These are phyloP conservation scores for Protobothrops flavoviridis DNA, from an alignment of 2,113 vertebrate genomes.

Conservation along the genomic window DNA sequence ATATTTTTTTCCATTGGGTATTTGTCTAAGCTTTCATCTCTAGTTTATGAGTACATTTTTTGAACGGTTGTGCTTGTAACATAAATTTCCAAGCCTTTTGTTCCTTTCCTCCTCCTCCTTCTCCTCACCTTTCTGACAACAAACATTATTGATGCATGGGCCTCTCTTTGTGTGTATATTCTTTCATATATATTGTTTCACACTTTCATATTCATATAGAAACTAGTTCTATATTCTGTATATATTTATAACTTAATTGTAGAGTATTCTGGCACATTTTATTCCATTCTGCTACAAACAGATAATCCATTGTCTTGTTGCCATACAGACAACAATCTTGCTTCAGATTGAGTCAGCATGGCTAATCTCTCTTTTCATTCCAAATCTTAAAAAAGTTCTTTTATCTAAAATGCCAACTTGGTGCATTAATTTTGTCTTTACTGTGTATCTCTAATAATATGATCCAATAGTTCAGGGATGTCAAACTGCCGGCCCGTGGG, in stretches of 20 bases:
- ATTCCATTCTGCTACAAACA: neutral
- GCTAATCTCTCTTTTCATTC: neutral
- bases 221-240: neutral
- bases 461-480: neutral
- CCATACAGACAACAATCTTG: neutral
- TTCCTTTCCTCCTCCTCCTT: neutral
- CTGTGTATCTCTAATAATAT: neutral
- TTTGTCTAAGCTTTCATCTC: neutral
- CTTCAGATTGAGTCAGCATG: neutral
- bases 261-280: neutral
- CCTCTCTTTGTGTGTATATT: too few relatives aligned
- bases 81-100: neutral
- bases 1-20: neutral
- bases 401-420: neutral
- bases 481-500: too few relatives aligned
- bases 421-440: neutral
- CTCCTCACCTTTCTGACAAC: neutral
- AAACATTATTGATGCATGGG: neutral
- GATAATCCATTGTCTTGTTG: neutral
- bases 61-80: neutral
- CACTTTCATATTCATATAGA: too few relatives aligned
- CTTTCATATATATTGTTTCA: too few relatives aligned
- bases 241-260: neutral
- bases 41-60: neutral
- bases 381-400: neutral